Conservation (phyloP, 2,888 invertebrate species). For the Clistopyga incitator region DNA sequence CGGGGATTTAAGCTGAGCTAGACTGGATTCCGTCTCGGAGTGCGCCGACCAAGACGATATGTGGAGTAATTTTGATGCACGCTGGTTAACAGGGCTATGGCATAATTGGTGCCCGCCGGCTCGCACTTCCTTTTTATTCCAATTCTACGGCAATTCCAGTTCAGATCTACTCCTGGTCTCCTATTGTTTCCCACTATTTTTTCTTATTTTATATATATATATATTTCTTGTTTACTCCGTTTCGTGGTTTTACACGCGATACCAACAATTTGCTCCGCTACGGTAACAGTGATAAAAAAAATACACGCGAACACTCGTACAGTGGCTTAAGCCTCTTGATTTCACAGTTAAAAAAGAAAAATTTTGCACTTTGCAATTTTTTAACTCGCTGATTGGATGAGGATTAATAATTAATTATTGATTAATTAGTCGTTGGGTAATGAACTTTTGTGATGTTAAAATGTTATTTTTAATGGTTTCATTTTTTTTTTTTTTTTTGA, state of each 20-base stretch:
- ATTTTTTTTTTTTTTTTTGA: constrained; percentile 11
- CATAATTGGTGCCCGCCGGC: constrained; percentile 72
- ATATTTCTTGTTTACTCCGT: constrained; percentile 5
- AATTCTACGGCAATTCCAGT: constrained; percentile 44
- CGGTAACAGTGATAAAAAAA: constrained; percentile 30
- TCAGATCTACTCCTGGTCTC: neutral
- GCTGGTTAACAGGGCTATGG: constrained; percentile 78
- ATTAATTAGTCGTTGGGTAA: neutral
- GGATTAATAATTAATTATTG: neutral
- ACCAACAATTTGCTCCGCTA: constrained; percentile 46
- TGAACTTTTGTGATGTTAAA: neutral
- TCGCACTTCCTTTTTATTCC: constrained; percentile 70
- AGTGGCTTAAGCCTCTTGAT: constrained; percentile 6
- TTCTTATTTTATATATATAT: neutral
- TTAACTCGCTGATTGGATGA: neutral
- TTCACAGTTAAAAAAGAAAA: too few relatives aligned
- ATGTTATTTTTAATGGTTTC: constrained; percentile 27
- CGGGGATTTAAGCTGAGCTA: constrained; percentile 47
- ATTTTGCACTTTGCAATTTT: too few relatives aligned
- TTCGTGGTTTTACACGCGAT: constrained; percentile 45
- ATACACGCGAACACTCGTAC: constrained; percentile 22
- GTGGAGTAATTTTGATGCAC: constrained; percentile 79
- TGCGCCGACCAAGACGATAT: constrained; percentile 72
- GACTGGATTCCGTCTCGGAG: constrained; percentile 41
- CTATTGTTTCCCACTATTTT: constrained; percentile 27